These are phyloP conservation scores for Morinoia aosen DNA, from an alignment of 2,888 invertebrate species.

Conservation along the genomic window DNA sequence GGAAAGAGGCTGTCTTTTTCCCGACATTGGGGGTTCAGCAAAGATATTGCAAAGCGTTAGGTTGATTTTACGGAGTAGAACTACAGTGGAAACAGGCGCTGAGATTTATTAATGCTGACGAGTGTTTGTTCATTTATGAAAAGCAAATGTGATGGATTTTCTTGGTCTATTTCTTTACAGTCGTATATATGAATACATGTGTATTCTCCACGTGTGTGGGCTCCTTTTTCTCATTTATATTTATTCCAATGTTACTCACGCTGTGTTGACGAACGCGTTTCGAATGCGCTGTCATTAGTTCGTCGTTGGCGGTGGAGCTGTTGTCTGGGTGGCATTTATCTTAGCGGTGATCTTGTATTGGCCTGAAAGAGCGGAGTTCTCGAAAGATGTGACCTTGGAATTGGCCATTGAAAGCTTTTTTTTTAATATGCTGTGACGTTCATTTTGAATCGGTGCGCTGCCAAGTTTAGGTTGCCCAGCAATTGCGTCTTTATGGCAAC, in stretches of 20 bases:
- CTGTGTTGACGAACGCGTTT: not conserved
- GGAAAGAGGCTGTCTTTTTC: not conserved
- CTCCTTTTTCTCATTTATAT: not conserved
- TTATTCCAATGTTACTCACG: not conserved
- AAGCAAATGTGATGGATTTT: too few relatives aligned
- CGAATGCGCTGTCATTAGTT: not conserved
- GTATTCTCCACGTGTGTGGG: not conserved
- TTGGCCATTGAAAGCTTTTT: not conserved
- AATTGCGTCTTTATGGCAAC: not conserved
- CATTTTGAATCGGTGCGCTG: not conserved
- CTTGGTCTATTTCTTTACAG: too few relatives aligned
- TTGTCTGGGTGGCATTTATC: not conserved
- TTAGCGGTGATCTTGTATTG: not conserved
- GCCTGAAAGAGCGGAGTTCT: not conserved
- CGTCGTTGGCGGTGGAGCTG: not conserved
- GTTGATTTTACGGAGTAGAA: not conserved
- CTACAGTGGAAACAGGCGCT: not conserved
- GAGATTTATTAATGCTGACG: not conserved
- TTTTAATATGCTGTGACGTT: not conserved
- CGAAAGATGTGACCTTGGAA: not conserved
- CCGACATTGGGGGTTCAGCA: not conserved
- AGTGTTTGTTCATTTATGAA: not conserved
- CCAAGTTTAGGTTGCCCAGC: not conserved
- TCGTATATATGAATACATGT: not conserved
- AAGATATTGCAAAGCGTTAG: not conserved